Base-by-base conservation (phyloP, 2,888 invertebrate genomes). In the Crepidodera aurea region DNA sequence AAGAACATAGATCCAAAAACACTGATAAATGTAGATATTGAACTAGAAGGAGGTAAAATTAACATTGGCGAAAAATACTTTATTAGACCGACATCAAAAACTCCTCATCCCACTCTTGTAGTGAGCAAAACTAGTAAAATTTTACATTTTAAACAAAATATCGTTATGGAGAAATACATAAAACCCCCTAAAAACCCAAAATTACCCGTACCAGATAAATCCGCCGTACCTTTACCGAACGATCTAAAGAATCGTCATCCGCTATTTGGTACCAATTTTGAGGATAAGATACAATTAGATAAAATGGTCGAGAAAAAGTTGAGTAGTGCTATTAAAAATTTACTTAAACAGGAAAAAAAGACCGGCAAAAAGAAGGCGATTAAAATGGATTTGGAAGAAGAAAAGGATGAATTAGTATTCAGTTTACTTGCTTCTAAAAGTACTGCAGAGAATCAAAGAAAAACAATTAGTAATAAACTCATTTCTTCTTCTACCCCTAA, bases 201-300 rank as follows among this genome's bases (percentile, higher is more conserved):
- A 0, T 46, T 65, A 25, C 51, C 64, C 8, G 48, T 51, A 19
- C 53, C 53, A 10, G 65, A 72, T 46, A 66, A 65, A 44, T 59
- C 63, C 34, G 44, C 62, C 5, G 53, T 72, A 12, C 54, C 68
- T 15, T 34, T 71, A 10, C 77, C 77, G n/a, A 65, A 61, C 5
- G 67, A 71, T 58, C 59, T 76, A 25, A 77, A 74, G 65, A 61
- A 65, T 1, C 66, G 77, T 5, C 78, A 78, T 69, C 76, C 78
- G 0, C 56, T 78, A 22, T 78, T 78, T 60, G 78, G 78, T 5
- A 54, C 65, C 10, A 65, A 73, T 53, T 78, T 71, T 60, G 61
- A 74, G 67, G 54, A 69, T 0, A 73, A 72, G 65, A 69, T 77
- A 16, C 64, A 67, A n/a, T 61, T 78, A 22, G 69, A 68, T 51